Percentiles rank a stretch among this genome's conserved stretches.
Conservation (phyloP, 2,797 vertebrate genomes). For the Typhlichthys eigenmanni region DNA sequence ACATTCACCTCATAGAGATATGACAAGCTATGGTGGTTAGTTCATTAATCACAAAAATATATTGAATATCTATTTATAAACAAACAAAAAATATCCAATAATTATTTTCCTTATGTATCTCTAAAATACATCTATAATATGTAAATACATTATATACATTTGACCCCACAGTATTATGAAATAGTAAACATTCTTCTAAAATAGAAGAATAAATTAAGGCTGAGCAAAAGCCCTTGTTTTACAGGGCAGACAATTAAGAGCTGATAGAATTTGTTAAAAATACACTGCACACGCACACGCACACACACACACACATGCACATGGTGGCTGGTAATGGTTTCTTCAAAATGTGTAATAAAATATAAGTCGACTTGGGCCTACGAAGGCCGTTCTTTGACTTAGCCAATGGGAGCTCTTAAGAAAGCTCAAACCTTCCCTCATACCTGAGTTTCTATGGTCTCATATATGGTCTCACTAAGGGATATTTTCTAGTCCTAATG, state of each 20-base stretch:
- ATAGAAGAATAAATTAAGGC: slow-evolving; percentile 80
- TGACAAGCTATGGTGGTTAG: slow-evolving; percentile 68
- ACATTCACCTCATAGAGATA: slow-evolving; percentile 16
- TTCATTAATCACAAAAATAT: slow-evolving; percentile 74
- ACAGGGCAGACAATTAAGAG: slow-evolving; percentile 51
- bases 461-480: too few relatives aligned
- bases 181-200: slow-evolving; percentile 77
- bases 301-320: slow-evolving; percentile 7
- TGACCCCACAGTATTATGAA: slow-evolving; percentile 66
- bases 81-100: slow-evolving; percentile 57
- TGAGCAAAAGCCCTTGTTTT: slow-evolving; percentile 64
- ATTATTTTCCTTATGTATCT: slow-evolving; percentile 69
- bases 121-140: slow-evolving; percentile 85
- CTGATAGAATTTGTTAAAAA: slow-evolving; percentile 40
- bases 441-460: not conserved
- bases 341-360: not conserved
- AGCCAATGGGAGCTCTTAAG: not conserved
- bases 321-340: slow-evolving; percentile 7
- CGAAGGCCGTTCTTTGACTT: too few relatives aligned
- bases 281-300: slow-evolving; percentile 2
- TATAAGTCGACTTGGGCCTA: too few relatives aligned
- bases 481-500: not conserved
- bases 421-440: not conserved
- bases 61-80: slow-evolving; percentile 75
- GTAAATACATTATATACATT: slow-evolving; percentile 68